phyloP scores from a whole-genome alignment of 2,888 invertebrate species.

The Sarcophaga rosellei region DNA sequence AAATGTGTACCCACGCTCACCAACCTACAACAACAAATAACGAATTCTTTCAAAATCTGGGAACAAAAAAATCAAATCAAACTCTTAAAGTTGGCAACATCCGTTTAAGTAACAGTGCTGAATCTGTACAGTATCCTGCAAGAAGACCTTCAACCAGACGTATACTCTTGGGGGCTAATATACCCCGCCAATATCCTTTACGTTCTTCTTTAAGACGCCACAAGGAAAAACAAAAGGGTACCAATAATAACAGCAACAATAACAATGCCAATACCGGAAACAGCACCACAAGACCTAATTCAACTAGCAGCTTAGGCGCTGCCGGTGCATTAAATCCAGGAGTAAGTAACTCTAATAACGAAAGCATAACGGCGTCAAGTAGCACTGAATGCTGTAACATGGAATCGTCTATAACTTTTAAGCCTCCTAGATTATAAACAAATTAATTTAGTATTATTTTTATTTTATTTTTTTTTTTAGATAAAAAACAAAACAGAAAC shows the following conservation, averaged over 20 bases:
- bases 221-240: constrained; percentile 83
- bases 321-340: constrained; percentile 30
- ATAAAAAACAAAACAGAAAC: neutral
- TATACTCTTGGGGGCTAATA: constrained; percentile 81
- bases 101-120: constrained; percentile 85
- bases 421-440: constrained; percentile 69
- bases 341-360: constrained; percentile 58
- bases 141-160: constrained; percentile 84
- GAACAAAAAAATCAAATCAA: neutral
- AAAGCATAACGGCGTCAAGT: constrained; percentile 36
- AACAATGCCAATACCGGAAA: constrained; percentile 66
- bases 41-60: neutral
- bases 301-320: constrained; percentile 9
- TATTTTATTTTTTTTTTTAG: constrained; percentile 11
- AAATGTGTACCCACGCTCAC: constrained; percentile 8
- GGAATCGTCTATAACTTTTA: constrained; percentile 67
- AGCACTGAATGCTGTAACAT: constrained; percentile 64
- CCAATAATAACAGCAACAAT: constrained; percentile 72
- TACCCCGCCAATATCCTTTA: constrained; percentile 82
- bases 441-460: constrained; percentile 47
- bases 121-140: constrained; percentile 84
- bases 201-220: constrained; percentile 83
- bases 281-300: constrained; percentile 29
- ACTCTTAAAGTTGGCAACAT: constrained; percentile 82
- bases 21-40: constrained; percentile 8